Base-by-base conservation (phyloP, 2,888 invertebrate genomes). In the Rhaphigaster nebulosa region DNA sequence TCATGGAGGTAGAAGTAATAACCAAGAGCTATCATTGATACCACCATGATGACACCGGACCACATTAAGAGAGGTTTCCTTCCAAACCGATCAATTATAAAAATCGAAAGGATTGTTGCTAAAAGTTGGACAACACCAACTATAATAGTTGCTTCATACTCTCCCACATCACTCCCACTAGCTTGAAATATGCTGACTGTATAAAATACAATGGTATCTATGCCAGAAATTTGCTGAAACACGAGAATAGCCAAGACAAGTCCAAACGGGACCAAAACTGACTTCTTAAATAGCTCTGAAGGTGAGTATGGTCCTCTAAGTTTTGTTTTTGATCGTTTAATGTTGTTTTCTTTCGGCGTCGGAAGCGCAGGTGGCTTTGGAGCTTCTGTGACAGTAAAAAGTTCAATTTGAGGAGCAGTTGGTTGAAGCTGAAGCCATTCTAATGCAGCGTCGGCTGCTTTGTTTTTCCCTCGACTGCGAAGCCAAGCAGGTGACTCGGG, bases 401-500 rank as follows among this genome's bases (percentile, higher is more conserved):
- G 88, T 76, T 92, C 92, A 12, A 92, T 90, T 38, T 90, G 92
- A n/a, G 91, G 91, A 45, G 90, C 87, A 56, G 90, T 91, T 18
- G 91, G 90, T 34, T 91, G 90, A 29, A 92, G 93, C 88, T 95
- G 94, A 29, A 96, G 93, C 95, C 95, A 95, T 88, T 94, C 94
- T 88, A 96, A 93, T 0, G 94, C 93, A 70, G 94, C 93, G 34
- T 94, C 93, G 0, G 95, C 95, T 18, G 95, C 94, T 0, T 94
- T 93, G 91, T 95, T 95, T 54, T 94, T 92, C 0, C 95, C 95
- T 38, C 94, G 93, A 13, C 94, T 93, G 89, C 94, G 94, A 23
- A 95, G 93, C 95, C 95, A 95, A 26, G 95, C 94, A 0, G 96
- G 96, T 0, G 96, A 96, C 93, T 96, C 96, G 0, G 96, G 96